Conservation (phyloP, 2,888 invertebrate species). For the Lacanobia wlatinum region DNA sequence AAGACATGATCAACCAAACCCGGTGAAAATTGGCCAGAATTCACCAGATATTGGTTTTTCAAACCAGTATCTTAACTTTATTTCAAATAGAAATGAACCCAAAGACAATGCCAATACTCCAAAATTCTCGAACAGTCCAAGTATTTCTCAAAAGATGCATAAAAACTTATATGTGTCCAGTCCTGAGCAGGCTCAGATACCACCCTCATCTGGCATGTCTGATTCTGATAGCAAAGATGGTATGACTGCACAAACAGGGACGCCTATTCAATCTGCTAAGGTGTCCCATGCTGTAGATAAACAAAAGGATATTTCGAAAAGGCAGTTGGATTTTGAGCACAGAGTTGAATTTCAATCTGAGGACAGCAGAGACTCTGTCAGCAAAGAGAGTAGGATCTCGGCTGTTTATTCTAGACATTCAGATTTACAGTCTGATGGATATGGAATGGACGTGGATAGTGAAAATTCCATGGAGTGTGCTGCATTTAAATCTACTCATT, state of each 20-base stretch:
- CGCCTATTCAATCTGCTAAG: slow-evolving; percentile 87
- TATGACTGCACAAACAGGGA: slow-evolving; percentile 85
- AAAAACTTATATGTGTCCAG: slow-evolving; percentile 89
- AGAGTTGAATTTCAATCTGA: slow-evolving; percentile 86
- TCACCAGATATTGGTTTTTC: slow-evolving; percentile 88
- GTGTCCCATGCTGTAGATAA: slow-evolving; percentile 82
- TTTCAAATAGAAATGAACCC: slow-evolving; percentile 88
- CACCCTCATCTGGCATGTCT: slow-evolving; percentile 88
- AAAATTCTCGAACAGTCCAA: slow-evolving; percentile 89
- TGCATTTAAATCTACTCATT: slow-evolving; percentile 87
- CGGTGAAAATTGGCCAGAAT: slow-evolving; percentile 81
- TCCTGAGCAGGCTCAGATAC: slow-evolving; percentile 89
- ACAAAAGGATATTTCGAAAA: slow-evolving; percentile 87
- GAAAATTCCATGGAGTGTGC: slow-evolving; percentile 90
- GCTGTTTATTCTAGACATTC: slow-evolving; percentile 86
- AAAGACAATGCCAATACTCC: slow-evolving; percentile 90
- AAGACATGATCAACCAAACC: slow-evolving; percentile 86
- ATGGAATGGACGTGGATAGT: slow-evolving; percentile 89
- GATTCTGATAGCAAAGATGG: slow-evolving; percentile 89
- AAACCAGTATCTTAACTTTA: slow-evolving; percentile 88
- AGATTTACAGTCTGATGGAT: slow-evolving; percentile 86
- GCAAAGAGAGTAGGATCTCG: slow-evolving; percentile 88
- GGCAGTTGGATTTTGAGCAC: slow-evolving; percentile 88
- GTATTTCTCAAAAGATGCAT: slow-evolving; percentile 89
- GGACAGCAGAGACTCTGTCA: slow-evolving; percentile 88